A percentile compares a stretch with the other conserved stretches of the same genome.
phyloP scores from a whole-genome alignment of 2,888 invertebrate genomes.

The Acronicta alni region DNA sequence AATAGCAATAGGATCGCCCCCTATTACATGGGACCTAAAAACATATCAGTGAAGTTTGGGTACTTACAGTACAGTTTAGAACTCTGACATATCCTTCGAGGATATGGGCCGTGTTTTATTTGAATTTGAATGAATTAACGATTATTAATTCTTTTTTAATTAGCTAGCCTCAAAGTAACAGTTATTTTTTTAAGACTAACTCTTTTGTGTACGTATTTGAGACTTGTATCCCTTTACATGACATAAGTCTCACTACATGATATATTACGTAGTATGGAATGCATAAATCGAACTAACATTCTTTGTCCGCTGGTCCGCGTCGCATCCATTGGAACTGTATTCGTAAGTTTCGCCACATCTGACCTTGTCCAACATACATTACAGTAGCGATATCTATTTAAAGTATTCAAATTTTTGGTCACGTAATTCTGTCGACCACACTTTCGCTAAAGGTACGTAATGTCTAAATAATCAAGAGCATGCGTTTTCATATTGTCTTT shows the following conservation, averaged over 20 bases:
- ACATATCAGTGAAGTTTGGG: no score
- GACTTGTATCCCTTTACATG: background rate
- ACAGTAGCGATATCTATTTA: conserved; percentile 62
- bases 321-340: conserved; percentile 61
- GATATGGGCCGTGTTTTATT: no score
- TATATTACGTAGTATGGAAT: conserved; percentile 13
- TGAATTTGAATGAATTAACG: no score
- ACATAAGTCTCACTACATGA: conserved; percentile 11
- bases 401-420: conserved; percentile 67
- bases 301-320: conserved; percentile 36
- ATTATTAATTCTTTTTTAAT: no score
- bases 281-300: conserved; percentile 16
- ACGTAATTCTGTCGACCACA: conserved; percentile 72
- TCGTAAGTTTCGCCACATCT: conserved; percentile 62
- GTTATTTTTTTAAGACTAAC: no score
- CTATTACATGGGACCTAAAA: no score
- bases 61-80: no score
- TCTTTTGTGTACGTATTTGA: no score
- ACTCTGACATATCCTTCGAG: no score
- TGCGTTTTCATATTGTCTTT: conserved; percentile 50
- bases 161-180: no score
- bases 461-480: conserved; percentile 66
- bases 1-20: no score
- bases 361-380: conserved; percentile 75
- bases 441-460: conserved; percentile 69